Evolutionary conservation across 2,797 vertebrate species (phyloP).

Genomic region (Myotis findleyi): DNA sequence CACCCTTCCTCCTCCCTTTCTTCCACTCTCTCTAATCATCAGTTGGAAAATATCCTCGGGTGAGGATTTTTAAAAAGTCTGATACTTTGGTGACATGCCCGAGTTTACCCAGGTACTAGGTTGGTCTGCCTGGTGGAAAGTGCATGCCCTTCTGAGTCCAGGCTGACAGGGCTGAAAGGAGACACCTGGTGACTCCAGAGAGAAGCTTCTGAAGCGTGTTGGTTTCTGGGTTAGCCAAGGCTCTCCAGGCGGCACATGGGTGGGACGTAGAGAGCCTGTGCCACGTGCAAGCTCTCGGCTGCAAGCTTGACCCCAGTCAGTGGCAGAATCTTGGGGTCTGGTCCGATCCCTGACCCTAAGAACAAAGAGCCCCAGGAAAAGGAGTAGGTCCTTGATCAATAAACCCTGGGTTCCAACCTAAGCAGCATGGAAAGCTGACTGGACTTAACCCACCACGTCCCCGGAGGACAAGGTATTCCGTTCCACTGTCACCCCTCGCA

Average conservation of each 20-base stretch:
- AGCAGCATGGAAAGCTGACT: neutral
- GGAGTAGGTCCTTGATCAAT: neutral
- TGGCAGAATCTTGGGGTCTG: neutral
- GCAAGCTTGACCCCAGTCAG: neutral
- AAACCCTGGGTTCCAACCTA: neutral
- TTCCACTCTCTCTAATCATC: too few relatives aligned
- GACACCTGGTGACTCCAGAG: neutral
- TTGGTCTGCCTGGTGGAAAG: neutral
- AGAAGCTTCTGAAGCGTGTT: neutral
- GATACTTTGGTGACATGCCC: neutral
- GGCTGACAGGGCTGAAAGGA: neutral
- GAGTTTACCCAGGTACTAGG: neutral
- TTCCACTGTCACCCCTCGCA: neutral
- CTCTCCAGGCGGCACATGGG: neutral
- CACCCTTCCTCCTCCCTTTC: too few relatives aligned
- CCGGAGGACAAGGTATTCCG: neutral
- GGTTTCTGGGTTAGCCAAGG: neutral
- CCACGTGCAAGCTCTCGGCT: neutral
- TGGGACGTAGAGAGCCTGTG: neutral
- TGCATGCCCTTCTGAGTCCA: neutral
- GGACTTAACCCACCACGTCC: neutral
- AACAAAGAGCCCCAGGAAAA: neutral
- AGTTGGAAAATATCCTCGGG: too few relatives aligned
- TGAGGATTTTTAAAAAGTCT: too few relatives aligned
- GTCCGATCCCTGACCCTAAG: neutral